Evolutionary conservation across 2,888 invertebrate genomes (phyloP), one percentile per base, ranked within the genome.

Genomic region (Epinotia demarniana): DNA sequence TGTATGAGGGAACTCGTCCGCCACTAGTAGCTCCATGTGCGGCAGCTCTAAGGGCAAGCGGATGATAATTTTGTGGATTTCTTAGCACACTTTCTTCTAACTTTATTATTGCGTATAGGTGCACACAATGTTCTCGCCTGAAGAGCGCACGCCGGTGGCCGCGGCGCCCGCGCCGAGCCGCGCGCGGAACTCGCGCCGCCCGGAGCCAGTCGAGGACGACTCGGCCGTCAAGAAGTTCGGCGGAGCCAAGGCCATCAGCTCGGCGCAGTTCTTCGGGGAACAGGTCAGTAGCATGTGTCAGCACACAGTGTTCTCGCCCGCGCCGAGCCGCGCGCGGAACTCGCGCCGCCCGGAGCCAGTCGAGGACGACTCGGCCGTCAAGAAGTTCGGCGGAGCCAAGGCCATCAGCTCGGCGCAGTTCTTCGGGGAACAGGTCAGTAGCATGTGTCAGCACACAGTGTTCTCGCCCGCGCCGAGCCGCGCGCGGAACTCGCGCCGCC

Each of bases 311-410:
- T 89, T 90, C 86, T 76, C 69, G 46, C 60, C 78, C 43, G 76
- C 79, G 62, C 46, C 78, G 58, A 46, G 73, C n/a, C 67, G 63
- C 70, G 55, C 43, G 53, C 74, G 57, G 39, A 27, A 68, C 39
- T 62, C 71, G 78, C 68, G 55, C 78, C 55, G 77, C 61, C 72
- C 78, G 63, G 79, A 84, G 27, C 72, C 81, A 13, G 86, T 78
- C 72, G 92, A 94, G 9, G 95, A 96, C 63, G 97, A 97, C 82
- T 96, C 97, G 77, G 98, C 98, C 27, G 98, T 98, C 89, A 98
- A 98, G 92, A 99, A 99, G 94, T 99, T 99, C 89, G 99, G 98
- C 68, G 96, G 97, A 82, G 99, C 99, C 3, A 99, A 99, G 91
- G 98, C 99, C 16, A 99, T 99, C 86, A 99, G 99, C 76, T 99